Conservation (phyloP, 2,888 invertebrate species). For the Cryptus viduatorius region DNA sequence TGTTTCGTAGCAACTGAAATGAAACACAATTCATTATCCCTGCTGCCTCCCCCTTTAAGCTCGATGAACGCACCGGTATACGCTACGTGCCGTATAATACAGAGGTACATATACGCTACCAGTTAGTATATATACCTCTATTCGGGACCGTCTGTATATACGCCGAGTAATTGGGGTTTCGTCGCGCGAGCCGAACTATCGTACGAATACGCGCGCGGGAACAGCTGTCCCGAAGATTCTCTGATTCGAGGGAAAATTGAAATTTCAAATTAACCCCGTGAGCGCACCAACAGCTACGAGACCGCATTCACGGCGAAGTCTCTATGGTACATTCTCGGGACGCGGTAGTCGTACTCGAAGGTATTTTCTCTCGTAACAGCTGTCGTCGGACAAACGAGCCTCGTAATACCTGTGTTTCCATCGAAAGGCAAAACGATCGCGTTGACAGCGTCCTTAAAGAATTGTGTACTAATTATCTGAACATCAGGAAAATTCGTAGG, state of each 20-base stretch:
- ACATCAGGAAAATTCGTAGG: conserved; percentile 7
- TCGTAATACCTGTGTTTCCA: conserved; percentile 33
- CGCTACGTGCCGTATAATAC: conserved; percentile 11
- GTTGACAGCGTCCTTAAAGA: conserved; percentile 39
- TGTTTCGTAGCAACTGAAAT: conserved; percentile 82
- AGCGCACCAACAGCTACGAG: conserved; percentile 19
- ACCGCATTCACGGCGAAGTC: conserved; percentile 3
- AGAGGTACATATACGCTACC: neutral
- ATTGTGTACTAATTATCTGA: neutral
- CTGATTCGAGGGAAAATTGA: conserved; percentile 71
- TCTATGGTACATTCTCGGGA: neutral
- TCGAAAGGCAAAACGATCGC: conserved; percentile 10
- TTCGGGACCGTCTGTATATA: neutral
- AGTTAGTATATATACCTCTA: neutral
- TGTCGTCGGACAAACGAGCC: conserved; percentile 43
- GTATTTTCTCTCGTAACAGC: conserved; percentile 39
- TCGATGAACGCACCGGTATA: conserved; percentile 70
- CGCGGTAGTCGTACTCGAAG: conserved; percentile 14
- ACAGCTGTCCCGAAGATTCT: conserved; percentile 65
- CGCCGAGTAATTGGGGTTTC: conserved; percentile 63
- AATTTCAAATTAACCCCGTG: conserved; percentile 66
- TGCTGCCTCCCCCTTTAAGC: conserved; percentile 73
- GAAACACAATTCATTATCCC: conserved; percentile 83
- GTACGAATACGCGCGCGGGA: conserved; percentile 11
- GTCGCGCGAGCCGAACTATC: conserved; percentile 57